Evolutionary conservation across 2,797 vertebrate species (phyloP).

Genomic region (Jordanella pulchra): DNA sequence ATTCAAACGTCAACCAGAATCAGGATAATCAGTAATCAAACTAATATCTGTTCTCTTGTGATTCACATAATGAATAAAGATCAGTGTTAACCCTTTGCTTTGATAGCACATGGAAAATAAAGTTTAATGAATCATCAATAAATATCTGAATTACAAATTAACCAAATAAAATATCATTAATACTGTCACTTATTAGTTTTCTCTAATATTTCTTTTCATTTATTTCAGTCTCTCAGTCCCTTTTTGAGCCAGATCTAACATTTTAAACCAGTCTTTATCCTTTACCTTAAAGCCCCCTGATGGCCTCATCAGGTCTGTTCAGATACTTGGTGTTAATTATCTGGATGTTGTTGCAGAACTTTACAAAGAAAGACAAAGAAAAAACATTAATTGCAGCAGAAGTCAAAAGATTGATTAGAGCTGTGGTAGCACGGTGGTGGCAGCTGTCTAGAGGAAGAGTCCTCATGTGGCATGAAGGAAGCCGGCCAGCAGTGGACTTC

Average conservation of each 20-base stretch:
- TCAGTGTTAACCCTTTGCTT: neutral
- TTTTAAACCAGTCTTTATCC: neutral
- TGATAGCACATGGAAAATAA: neutral
- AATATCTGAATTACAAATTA: neutral
- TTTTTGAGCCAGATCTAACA: neutral
- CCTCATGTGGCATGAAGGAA: neutral
- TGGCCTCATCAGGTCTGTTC: neutral
- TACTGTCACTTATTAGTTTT: too few relatives aligned
- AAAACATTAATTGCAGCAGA: too few relatives aligned
- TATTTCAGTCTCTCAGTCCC: too few relatives aligned
- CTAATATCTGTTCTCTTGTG: neutral
- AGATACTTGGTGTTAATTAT: neutral
- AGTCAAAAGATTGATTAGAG: too few relatives aligned
- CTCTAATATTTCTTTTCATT: too few relatives aligned
- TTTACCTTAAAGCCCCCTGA: neutral
- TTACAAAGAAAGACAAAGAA: too few relatives aligned
- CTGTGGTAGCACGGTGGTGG: too few relatives aligned
- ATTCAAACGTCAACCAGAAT: neutral
- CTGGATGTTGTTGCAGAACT: neutral
- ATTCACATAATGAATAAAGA: neutral
- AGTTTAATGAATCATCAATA: neutral
- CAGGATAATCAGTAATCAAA: neutral
- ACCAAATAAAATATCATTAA: neutral
- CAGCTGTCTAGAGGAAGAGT: neutral
- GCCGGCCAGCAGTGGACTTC: neutral